These are phyloP conservation scores for Xestia xanthographa DNA, from an alignment of 2,888 invertebrate genomes.

Conservation along the genomic window DNA sequence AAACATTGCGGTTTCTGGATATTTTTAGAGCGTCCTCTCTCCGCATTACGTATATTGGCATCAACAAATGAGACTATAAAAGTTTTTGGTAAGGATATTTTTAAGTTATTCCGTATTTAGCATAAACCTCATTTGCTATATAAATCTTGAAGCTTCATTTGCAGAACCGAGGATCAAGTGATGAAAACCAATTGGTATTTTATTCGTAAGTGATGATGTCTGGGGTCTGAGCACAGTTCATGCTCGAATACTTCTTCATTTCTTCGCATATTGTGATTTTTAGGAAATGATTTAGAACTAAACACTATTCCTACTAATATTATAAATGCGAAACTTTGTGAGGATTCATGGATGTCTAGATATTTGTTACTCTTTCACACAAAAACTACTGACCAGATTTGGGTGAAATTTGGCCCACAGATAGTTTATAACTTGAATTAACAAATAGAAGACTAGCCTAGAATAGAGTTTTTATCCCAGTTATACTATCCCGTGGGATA, in stretches of 20 bases:
- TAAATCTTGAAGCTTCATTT: conserved; percentile 54
- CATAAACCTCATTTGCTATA: conserved; percentile 59
- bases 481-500: no score
- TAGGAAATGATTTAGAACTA: background rate
- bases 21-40: conserved; percentile 32
- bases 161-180: conserved; percentile 45
- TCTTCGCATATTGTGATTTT: background rate
- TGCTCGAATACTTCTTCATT: conserved; percentile 14
- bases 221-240: conserved; percentile 8
- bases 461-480: no score
- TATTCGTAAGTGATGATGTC: conserved; percentile 38
- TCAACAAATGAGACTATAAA: conserved; percentile 51
- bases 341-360: no score
- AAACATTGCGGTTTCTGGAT: conserved; percentile 32
- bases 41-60: conserved; percentile 35
- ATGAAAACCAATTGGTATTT: conserved; percentile 50
- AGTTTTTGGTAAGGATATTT: conserved; percentile 48
- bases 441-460: no score
- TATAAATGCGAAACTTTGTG: no score
- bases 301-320: background rate
- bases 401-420: no score
- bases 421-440: no score
- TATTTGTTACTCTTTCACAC: no score
- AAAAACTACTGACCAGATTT: no score
- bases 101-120: conserved; percentile 54